Conservation (phyloP, 2,797 vertebrate species). For the Semaprochilodus insignis region DNA sequence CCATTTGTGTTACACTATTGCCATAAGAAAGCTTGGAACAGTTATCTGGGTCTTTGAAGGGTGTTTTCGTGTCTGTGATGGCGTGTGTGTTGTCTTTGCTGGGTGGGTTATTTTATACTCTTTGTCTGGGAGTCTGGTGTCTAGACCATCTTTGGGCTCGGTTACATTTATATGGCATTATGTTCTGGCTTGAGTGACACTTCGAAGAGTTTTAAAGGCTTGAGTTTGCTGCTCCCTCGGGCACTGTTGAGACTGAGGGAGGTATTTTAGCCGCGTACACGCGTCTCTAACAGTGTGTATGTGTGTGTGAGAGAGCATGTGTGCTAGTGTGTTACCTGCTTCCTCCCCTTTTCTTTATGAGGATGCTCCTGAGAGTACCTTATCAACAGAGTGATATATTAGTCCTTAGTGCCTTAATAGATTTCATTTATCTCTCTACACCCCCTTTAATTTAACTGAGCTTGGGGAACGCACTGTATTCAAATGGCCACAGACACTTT, state of each 20-base stretch:
- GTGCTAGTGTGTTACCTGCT: constrained; percentile 47
- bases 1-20: constrained; percentile 37
- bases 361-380: constrained; percentile 70
- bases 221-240: constrained; percentile 73
- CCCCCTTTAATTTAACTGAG: constrained; percentile 76
- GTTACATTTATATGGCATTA: constrained; percentile 57
- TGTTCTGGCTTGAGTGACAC: constrained; percentile 73
- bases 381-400: constrained; percentile 77
- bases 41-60: constrained; percentile 8
- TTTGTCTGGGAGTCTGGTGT: constrained; percentile 35
- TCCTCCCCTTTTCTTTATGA: constrained; percentile 60
- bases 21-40: constrained; percentile 7
- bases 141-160: constrained; percentile 29
- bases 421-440: constrained; percentile 80
- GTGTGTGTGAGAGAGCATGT: constrained; percentile 32
- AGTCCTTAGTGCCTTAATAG: constrained; percentile 78
- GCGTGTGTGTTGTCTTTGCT: background rate
- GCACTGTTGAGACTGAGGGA: constrained; percentile 71
- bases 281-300: constrained; percentile 34
- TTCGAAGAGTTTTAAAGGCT: constrained; percentile 74
- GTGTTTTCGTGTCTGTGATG: constrained; percentile 5
- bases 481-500: constrained; percentile 73
- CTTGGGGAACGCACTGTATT: constrained; percentile 71
- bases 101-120: constrained; percentile 31
- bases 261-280: constrained; percentile 68